Conservation (phyloP, 1,140 invertebrate species). For the Drosophila albomicans region DNA sequence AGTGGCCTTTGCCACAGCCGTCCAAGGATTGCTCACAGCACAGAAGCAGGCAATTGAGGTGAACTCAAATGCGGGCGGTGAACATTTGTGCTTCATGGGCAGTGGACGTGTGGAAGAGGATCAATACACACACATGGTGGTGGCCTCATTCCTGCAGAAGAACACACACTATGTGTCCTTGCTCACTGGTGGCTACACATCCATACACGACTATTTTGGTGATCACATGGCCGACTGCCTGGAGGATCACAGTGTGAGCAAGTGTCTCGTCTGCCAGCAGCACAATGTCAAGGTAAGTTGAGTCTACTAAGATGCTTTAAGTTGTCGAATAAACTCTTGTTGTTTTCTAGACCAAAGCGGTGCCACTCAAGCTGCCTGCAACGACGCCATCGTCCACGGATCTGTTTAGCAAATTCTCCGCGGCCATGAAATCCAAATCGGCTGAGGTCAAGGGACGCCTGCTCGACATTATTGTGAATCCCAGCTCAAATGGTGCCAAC, state of each 20-base stretch:
- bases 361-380: slow-evolving; percentile 60
- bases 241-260: slow-evolving; percentile 91
- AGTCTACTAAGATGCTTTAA: not conserved
- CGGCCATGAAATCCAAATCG: slow-evolving; percentile 94
- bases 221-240: slow-evolving; percentile 92
- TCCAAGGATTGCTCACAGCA: slow-evolving; percentile 95
- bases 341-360: slow-evolving; percentile 46
- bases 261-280: slow-evolving; percentile 91
- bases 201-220: slow-evolving; percentile 93
- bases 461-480: slow-evolving; percentile 97
- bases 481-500: slow-evolving; percentile 85
- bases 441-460: slow-evolving; percentile 96
- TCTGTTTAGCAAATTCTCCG: slow-evolving; percentile 91
- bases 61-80: slow-evolving; percentile 95
- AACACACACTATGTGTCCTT: slow-evolving; percentile 97
- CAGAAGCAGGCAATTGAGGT: slow-evolving; percentile 95
- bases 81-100: slow-evolving; percentile 98
- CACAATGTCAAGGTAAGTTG: slow-evolving; percentile 61
- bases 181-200: slow-evolving; percentile 96
- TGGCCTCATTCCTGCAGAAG: slow-evolving; percentile 98
- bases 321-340: not conserved
- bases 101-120: slow-evolving; percentile 98
- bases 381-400: slow-evolving; percentile 86
- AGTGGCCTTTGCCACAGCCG: slow-evolving; percentile 96
- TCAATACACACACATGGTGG: slow-evolving; percentile 98